Evolutionary conservation across 2,797 vertebrate genomes (phyloP).

Genomic region (Gadopsis marmoratus): DNA sequence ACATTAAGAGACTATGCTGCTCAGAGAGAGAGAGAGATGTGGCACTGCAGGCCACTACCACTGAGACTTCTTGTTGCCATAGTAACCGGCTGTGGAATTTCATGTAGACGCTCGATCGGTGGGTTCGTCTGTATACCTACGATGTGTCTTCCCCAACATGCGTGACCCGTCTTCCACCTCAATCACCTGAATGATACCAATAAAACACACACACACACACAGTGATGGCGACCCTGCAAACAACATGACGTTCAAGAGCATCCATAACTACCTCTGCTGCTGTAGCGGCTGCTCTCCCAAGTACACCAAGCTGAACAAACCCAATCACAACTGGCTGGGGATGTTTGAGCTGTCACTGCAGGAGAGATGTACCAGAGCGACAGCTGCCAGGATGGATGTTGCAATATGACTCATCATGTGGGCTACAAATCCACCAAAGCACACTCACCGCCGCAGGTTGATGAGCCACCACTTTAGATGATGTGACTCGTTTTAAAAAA

Average conservation of each 20-base stretch:
- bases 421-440: conserved; percentile 42
- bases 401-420: conserved; percentile 56
- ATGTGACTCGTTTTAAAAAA: conserved; percentile 39
- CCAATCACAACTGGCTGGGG: conserved; percentile 50
- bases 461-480: conserved; percentile 20
- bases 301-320: conserved; percentile 48
- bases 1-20: conserved; percentile 79
- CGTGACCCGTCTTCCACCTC: conserved; percentile 57
- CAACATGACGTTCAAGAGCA: conserved; percentile 7
- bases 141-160: conserved; percentile 56
- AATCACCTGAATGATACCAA: conserved; percentile 27
- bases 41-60: conserved; percentile 75
- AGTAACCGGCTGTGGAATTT: conserved; percentile 82
- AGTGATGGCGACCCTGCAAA: conserved; percentile 6
- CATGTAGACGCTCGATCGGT: conserved; percentile 52
- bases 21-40: conserved; percentile 47
- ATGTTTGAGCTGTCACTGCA: conserved; percentile 49
- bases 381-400: conserved; percentile 37
- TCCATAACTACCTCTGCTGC: background rate
- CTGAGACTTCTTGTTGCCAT: conserved; percentile 83
- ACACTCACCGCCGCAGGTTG: conserved; percentile 38
- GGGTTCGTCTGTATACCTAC: conserved; percentile 58
- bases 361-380: conserved; percentile 31
- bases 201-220: conserved; percentile 10
- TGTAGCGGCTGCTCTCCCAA: conserved; percentile 20